Base-by-base conservation (phyloP, 2,888 invertebrate species). In the Apeira syringaria region DNA sequence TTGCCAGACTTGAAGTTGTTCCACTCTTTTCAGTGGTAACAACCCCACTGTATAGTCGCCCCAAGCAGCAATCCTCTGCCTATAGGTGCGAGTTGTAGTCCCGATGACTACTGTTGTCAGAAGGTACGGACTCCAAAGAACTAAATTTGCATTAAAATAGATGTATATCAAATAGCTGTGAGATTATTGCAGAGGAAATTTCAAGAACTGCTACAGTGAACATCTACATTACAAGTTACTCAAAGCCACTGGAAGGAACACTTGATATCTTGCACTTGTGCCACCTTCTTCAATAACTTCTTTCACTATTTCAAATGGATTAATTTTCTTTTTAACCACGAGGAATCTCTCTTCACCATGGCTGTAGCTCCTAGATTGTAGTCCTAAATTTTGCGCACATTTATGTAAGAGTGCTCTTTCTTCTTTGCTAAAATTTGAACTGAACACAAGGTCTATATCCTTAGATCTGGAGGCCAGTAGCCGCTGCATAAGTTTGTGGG, bases 341-440 rank as follows among this genome's bases (percentile, higher is more conserved):
- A 87, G 64, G 50, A 87, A 89, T 47, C 51, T 53, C 8, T 50
- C 50, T 0, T 9, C 15, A 1, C 30, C 46, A 2, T 11, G 66
- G 0, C 92, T 92, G 45, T 90, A 87, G 51, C 92, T 92, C 26
- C 60, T 69, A 0, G 92, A 91, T 0, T 82, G 82, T 0, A 92
- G 71, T 0, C 85, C 83, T 0, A 65, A 61, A n/a, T 67, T 71
- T 39, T 76, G 74, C 0, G 92, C 91, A 3, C 86, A 69, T 82
- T 86, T 79, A 61, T 94, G 94, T 37, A 94, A 74, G 0, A 75
- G 49, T 0, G 91, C 92, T 11, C 94, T 79, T 60, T 94, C 94
- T 1, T 93, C 93, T 53, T 92, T 93, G 0, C 85, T 83, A 67
- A 94, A 94, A 41, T 93, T 92, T 0, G 86, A 77, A 31, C 76